phyloP scores from a whole-genome alignment of 2,797 vertebrate genomes.

The Streptopelia turtur region DNA sequence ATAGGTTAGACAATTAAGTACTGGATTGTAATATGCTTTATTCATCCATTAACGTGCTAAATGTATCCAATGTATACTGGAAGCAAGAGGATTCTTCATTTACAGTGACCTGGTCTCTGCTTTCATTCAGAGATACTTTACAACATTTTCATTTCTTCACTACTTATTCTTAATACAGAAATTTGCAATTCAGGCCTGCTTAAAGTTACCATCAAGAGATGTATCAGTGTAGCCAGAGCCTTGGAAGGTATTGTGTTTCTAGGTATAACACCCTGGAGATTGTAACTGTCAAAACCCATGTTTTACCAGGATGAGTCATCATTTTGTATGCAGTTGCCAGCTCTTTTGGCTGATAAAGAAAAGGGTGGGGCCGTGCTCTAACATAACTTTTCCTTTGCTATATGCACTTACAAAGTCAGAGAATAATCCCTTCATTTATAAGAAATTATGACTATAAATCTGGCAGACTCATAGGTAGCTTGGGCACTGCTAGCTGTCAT shows the following conservation, averaged over 20 bases:
- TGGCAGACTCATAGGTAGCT: not conserved
- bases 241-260: not conserved
- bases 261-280: not conserved
- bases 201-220: not conserved
- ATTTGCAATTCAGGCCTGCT: not conserved
- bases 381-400: not conserved
- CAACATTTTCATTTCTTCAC: not conserved
- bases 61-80: not conserved
- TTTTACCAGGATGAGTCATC: not conserved
- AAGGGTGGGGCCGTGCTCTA: not conserved
- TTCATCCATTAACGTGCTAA: not conserved
- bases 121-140: not conserved
- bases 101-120: not conserved
- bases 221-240: not conserved
- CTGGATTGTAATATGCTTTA: not conserved
- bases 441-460: not conserved
- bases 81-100: not conserved
- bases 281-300: slow-evolving; percentile 15
- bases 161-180: not conserved
- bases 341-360: not conserved
- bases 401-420: not conserved
- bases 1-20: not conserved
- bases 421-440: not conserved
- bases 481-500: not conserved
- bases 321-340: not conserved